These are phyloP conservation scores for Scomber colias DNA, from an alignment of 2,113 vertebrate species.

Conservation along the genomic window DNA sequence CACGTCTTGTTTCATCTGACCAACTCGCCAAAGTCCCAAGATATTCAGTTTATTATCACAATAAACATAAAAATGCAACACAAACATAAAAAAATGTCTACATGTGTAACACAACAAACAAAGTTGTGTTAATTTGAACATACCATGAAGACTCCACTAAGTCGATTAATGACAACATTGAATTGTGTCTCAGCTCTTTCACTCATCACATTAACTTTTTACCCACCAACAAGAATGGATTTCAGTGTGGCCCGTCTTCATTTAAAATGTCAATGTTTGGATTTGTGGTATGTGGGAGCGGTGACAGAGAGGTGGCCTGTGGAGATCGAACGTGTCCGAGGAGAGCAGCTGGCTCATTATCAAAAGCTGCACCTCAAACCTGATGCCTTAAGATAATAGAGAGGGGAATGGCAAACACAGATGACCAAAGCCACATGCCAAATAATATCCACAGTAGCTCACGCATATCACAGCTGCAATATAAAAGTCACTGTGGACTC, in stretches of 20 bases:
- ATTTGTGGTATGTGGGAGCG: conserved; percentile 17
- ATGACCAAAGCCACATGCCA: conserved; percentile 49
- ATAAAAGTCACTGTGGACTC: conserved; percentile 33
- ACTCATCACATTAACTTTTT: background rate
- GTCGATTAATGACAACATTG: no score
- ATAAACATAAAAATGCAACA: no score
- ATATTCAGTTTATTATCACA: no score
- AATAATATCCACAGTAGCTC: conserved; percentile 45
- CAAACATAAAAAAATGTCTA: no score
- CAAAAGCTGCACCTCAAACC: conserved; percentile 49
- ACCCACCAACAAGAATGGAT: background rate
- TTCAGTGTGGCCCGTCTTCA: background rate
- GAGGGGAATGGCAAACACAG: conserved; percentile 44
- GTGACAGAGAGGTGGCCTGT: background rate
- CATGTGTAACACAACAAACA: no score
- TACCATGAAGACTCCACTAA: no score
- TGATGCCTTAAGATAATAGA: conserved; percentile 47
- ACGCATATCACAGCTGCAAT: conserved; percentile 48
- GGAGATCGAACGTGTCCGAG: conserved; percentile 22
- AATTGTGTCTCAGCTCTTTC: background rate
- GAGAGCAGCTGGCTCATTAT: conserved; percentile 25
- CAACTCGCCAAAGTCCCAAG: no score
- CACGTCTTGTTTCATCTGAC: background rate
- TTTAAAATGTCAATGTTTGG: conserved; percentile 4
- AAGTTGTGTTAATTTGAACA: no score